Conservation (phyloP, 2,113 vertebrate genomes). For the Pelusios castaneus region DNA sequence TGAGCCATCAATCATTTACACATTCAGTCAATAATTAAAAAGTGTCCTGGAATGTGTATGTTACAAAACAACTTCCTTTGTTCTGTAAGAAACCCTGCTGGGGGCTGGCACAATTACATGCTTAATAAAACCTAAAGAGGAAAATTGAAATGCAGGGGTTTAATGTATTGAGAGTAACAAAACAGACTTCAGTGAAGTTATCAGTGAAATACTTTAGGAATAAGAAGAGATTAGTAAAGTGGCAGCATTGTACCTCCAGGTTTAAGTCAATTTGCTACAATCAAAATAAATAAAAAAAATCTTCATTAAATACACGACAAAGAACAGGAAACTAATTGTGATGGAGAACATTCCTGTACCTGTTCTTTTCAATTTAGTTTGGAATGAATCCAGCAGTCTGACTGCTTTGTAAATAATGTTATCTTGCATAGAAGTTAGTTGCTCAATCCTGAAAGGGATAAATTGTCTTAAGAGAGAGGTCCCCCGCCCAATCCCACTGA, state of each 20-base stretch:
- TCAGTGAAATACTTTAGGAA: neutral
- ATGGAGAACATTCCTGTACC: neutral
- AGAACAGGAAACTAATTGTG: neutral
- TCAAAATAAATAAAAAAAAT: neutral
- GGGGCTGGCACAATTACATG: conserved; percentile 25
- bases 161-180: conserved; percentile 22
- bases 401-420: neutral
- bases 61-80: conserved; percentile 61
- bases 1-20: conserved; percentile 78
- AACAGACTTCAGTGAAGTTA: conserved; percentile 22
- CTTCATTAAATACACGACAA: neutral
- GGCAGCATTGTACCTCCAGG: fast-evolving
- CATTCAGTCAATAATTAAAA: conserved; percentile 80
- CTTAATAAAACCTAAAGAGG: conserved; percentile 33
- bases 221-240: neutral
- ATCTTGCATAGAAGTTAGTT: fast-evolving
- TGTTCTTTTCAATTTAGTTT: fast-evolving
- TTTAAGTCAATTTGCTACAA: neutral
- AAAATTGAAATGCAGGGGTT: conserved; percentile 37
- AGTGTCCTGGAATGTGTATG: conserved; percentile 61
- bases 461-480: neutral
- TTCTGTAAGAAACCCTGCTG: conserved; percentile 54
- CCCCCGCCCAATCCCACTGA: neutral
- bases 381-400: fast-evolving
- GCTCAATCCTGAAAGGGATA: neutral